Evolutionary conservation across 2,797 vertebrate genomes (phyloP).

Genomic region (Cyprinodon diabolis): DNA sequence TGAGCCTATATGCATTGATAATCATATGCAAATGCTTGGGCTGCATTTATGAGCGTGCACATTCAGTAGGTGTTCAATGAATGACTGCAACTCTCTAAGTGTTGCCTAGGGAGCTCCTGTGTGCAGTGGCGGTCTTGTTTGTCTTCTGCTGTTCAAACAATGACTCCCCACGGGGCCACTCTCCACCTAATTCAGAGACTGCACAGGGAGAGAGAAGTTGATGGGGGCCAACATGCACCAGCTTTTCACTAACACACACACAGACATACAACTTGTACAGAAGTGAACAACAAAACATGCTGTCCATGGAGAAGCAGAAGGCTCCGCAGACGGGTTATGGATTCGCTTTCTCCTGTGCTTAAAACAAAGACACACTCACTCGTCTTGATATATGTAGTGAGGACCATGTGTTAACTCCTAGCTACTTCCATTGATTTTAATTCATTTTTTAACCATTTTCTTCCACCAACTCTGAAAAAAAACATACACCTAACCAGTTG

Average conservation of each 20-base stretch:
- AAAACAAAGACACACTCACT: not conserved
- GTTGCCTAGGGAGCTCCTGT: constrained; percentile 70
- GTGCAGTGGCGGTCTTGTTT: constrained; percentile 71
- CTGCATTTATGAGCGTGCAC: constrained; percentile 19
- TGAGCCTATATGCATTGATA: constrained; percentile 36
- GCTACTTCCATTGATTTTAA: too few relatives aligned
- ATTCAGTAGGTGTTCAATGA: constrained; percentile 47
- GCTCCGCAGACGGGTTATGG: constrained; percentile 31
- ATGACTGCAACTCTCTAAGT: constrained; percentile 63
- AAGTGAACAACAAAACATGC: constrained; percentile 37
- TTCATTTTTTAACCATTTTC: too few relatives aligned
- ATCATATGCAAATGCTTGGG: constrained; percentile 43
- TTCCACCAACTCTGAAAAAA: too few relatives aligned
- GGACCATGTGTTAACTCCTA: too few relatives aligned
- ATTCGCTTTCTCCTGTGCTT: constrained; percentile 12
- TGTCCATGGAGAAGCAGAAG: constrained; percentile 11
- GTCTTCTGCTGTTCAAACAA: constrained; percentile 79
- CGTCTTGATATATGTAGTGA: too few relatives aligned
- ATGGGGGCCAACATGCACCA: constrained; percentile 45
- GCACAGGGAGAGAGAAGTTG: constrained; percentile 48
- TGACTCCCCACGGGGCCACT: constrained; percentile 68
- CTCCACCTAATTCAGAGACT: constrained; percentile 73
- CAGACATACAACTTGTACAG: constrained; percentile 11
- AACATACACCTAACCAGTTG: too few relatives aligned
- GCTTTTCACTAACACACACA: constrained; percentile 36